Evolutionary conservation across 2,888 invertebrate genomes (phyloP).

Genomic region (Hirudinaria manillensis): DNA sequence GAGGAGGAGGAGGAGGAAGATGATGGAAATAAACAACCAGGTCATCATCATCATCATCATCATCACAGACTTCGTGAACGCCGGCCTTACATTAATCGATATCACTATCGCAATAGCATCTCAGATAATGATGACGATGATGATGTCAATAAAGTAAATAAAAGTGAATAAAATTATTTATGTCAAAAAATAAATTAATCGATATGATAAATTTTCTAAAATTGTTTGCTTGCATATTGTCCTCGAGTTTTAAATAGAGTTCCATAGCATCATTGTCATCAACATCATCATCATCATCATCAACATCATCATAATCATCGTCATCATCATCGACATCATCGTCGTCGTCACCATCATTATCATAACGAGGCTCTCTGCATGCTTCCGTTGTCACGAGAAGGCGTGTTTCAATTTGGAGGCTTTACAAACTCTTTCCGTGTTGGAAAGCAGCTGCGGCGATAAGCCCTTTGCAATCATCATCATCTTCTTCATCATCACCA

Average conservation of each 20-base stretch:
- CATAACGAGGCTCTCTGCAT: background rate
- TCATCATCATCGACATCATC: background rate
- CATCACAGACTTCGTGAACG: background rate
- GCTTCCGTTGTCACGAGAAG: no score
- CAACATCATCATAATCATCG: background rate
- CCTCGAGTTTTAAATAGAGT: background rate
- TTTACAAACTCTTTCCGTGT: no score
- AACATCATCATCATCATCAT: background rate
- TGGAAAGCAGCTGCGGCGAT: no score
- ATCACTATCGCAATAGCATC: background rate
- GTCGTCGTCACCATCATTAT: slow-evolving; percentile 7
- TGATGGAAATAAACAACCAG: background rate
- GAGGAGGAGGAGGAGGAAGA: slow-evolving; percentile 24
- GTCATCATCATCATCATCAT: slow-evolving; percentile 17
- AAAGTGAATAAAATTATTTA: no score
- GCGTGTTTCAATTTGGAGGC: no score
- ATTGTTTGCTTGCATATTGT: background rate
- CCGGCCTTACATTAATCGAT: background rate
- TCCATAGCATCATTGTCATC: background rate
- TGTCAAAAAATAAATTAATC: background rate
- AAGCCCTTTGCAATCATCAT: no score
- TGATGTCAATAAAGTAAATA: background rate
- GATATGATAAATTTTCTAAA: background rate
- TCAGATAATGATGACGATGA: background rate
- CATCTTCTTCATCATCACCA: no score